Evolutionary conservation across 2,797 vertebrate genomes (phyloP), one percentile per base, ranked within the genome.

Genomic region (Todus mexicanus): DNA sequence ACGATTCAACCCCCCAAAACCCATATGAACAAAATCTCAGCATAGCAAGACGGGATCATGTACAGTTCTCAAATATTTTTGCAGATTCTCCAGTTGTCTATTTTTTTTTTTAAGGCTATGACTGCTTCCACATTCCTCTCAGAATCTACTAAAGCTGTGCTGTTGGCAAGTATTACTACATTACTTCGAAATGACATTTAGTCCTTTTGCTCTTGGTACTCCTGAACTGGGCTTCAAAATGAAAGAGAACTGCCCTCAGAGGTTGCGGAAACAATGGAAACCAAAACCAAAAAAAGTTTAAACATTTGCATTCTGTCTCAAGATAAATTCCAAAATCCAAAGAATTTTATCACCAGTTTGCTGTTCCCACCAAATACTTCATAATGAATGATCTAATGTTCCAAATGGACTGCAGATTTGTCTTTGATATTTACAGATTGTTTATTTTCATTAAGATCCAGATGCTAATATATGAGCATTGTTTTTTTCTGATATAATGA

Each of bases 121-220:
- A 89, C 84, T 94, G 87, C 87, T 95, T 82, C 87, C 79, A 89
- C 90, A 95, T 95, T 96, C 92, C 90, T 93, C 65, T 90, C 87
- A 89, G 79, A 94, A 83, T 91, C 95, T 89, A 21, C 84, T 93
- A 87, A 94, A 89, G 94, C 82, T 87, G n/a, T 60, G 80, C 57
- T 94, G 78, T 50, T 95, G 95, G 94, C 92, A 95, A 95, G 87
- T 91, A 83, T 66, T 91, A 54, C 89, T 94, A 85, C 66, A 78
- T 93, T 93, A 83, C 81, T 89, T 95, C 57, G 69, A 91, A 96
- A 77, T 91, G 74, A 73, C 89, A 82, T 75, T 93, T 94, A 73
- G 86, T 72, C 73, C 77, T 89, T 93, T 73, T 70, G 78, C 80
- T 86, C 50, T 90, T 87, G 66, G 48, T 92, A 66, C 84, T 87